Percentiles rank a stretch among this genome's conserved stretches.
Evolutionary conservation across 2,888 invertebrate species (phyloP).

Genomic region (Aleiodes testaceus): DNA sequence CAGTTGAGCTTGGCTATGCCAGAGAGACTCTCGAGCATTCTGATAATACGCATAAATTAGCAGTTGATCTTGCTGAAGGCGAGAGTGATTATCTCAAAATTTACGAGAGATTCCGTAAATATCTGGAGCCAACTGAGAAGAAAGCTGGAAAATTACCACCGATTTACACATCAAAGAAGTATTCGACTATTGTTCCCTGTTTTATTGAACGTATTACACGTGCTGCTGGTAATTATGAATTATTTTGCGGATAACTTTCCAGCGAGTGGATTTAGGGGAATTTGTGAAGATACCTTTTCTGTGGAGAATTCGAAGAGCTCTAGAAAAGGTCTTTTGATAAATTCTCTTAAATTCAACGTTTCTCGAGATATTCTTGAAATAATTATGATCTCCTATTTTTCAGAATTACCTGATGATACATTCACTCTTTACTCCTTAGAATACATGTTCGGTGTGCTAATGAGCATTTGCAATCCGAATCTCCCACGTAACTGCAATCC

Average conservation of each 20-base stretch:
- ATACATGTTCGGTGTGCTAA: constrained; percentile 8
- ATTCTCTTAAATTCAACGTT: too few species aligned
- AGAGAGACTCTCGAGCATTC: constrained; percentile 72
- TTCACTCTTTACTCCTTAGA: constrained; percentile 44
- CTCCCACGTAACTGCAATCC: background rate
- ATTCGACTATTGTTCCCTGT: constrained; percentile 47
- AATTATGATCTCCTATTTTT: too few species aligned
- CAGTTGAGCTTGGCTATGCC: constrained; percentile 72
- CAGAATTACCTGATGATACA: constrained; percentile 52
- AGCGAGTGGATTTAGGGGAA: too few species aligned
- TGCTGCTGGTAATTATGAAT: constrained; percentile 51
- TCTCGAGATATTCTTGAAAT: too few species aligned
- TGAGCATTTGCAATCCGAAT: background rate
- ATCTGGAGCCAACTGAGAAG: constrained; percentile 62
- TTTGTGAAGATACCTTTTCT: background rate
- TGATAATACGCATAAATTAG: constrained; percentile 73
- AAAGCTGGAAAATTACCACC: constrained; percentile 64
- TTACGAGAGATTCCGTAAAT: constrained; percentile 69
- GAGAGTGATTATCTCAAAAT: constrained; percentile 66
- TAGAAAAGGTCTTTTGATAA: too few species aligned
- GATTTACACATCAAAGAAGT: constrained; percentile 68
- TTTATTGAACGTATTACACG: constrained; percentile 54
- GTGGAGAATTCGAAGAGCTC: too few species aligned
- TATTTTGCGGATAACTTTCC: too few species aligned
- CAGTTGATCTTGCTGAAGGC: constrained; percentile 66